These are phyloP conservation scores for Siphamia tubifer DNA, from an alignment of 2,113 vertebrate genomes.

Conservation along the genomic window DNA sequence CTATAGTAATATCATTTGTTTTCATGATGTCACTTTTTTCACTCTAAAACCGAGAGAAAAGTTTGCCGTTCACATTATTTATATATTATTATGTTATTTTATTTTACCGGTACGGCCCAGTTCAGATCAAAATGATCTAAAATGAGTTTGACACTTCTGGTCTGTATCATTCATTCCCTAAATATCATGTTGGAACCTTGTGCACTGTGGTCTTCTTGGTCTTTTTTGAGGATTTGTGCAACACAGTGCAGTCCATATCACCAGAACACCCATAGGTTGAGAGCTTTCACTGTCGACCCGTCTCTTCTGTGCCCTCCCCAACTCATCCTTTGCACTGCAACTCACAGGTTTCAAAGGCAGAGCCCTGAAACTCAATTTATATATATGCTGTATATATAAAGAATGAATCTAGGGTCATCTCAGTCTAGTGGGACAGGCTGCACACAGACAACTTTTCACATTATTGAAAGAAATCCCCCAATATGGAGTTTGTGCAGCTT, in stretches of 20 bases:
- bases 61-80: no score
- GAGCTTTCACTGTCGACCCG: slow-evolving; percentile 42
- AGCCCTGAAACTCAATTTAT: neutral
- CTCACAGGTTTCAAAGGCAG: slow-evolving; percentile 42
- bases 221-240: slow-evolving; percentile 21
- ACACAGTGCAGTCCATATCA: slow-evolving; percentile 8
- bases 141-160: no score
- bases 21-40: no score
- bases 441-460: neutral
- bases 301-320: slow-evolving; percentile 19
- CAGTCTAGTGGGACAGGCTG: neutral
- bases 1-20: no score
- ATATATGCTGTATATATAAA: no score
- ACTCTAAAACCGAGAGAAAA: no score
- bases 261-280: slow-evolving; percentile 33
- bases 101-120: no score
- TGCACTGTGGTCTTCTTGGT: slow-evolving; percentile 28
- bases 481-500: neutral
- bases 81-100: no score
- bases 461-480: slow-evolving; percentile 9
- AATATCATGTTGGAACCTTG: slow-evolving; percentile 10
- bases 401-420: slow-evolving; percentile 23
- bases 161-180: neutral
- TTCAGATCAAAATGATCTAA: no score
- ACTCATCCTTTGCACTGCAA: slow-evolving; percentile 19